Base-by-base conservation (phyloP, 2,113 vertebrate genomes). In the Oncorhynchus keta region DNA sequence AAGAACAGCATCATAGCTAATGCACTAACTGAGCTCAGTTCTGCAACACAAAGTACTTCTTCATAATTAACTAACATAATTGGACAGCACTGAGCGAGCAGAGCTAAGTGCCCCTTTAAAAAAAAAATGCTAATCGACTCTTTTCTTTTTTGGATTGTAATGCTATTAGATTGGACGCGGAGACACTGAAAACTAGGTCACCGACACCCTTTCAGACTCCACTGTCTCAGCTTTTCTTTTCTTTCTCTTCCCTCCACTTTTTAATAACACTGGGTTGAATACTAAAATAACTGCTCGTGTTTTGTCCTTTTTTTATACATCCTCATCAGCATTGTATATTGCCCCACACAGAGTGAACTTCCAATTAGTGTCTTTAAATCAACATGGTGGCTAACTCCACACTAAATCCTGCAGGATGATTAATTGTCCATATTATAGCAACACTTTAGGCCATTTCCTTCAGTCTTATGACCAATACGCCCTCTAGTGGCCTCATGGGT, bases 21-120 rank as follows among this genome's bases (percentile, higher is more conserved):
- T 78, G 73, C 78, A 75, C 82, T 71, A 81, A 67, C 73, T 1
- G 69, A 77, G 73, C 77, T 14, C 39, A 78, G 76, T 22, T 35
- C 49, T 70, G n/a, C 59, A 20, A 80, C 78, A 30, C 73, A 2
- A 71, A 74, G 76, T 78, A 79, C 72, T 73, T 74, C 30, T 45
- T 74, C 59, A 74, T 35, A 75, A 67, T 77, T 51, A 82, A 32
- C 22, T 26, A 26, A 64, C 68, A 22, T 77, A 74, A 79, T 67
- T 20, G 68, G 32, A 78, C 74, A 74, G 73, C 55, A 68, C 66
- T n/a, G 28, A 9, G 8, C 39, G 39, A 45, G 39, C 39, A 45
- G 39, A 45, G 8, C 51, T 55, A 55, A 55, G 12, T 55, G 51
- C 51, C 51, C 49, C 4, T 55, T 55, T 61, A 72, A 26, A 35